phyloP scores from a whole-genome alignment of 1,140 invertebrate species.

The Heliothis subflexa region DNA sequence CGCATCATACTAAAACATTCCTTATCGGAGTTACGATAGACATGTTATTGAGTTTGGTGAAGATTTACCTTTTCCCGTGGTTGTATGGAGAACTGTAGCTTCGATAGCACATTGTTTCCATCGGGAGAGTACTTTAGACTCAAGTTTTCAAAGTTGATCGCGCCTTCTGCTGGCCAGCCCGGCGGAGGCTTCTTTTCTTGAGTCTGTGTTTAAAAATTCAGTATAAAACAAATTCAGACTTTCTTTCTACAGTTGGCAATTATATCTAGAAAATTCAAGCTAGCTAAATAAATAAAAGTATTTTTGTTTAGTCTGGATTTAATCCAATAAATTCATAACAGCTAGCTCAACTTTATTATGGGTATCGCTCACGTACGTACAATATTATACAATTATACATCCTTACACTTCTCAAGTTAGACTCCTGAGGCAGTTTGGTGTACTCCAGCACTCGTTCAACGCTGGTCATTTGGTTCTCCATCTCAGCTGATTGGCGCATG shows the following conservation, averaged over 20 bases:
- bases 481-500: constrained; percentile 92
- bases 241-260: no score
- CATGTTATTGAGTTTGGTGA: background rate
- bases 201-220: constrained; percentile 46
- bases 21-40: background rate
- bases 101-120: constrained; percentile 87
- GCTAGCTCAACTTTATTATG: background rate
- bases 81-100: constrained; percentile 89
- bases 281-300: no score
- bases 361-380: no score
- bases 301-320: no score
- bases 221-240: background rate
- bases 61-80: constrained; percentile 90
- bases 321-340: no score
- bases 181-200: constrained; percentile 88
- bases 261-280: no score
- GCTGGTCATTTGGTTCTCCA: constrained; percentile 93
- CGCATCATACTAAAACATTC: no score
- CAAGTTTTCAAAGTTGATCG: constrained; percentile 89
- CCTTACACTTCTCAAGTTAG: constrained; percentile 62
- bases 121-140: constrained; percentile 88
- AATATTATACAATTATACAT: no score
- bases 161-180: constrained; percentile 90
- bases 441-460: constrained; percentile 94
- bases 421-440: constrained; percentile 84